A percentile compares a stretch with the other conserved stretches of the same genome.
These are phyloP conservation scores for Cichladusa arquata DNA, from an alignment of 2,113 vertebrate species.

Conservation along the genomic window DNA sequence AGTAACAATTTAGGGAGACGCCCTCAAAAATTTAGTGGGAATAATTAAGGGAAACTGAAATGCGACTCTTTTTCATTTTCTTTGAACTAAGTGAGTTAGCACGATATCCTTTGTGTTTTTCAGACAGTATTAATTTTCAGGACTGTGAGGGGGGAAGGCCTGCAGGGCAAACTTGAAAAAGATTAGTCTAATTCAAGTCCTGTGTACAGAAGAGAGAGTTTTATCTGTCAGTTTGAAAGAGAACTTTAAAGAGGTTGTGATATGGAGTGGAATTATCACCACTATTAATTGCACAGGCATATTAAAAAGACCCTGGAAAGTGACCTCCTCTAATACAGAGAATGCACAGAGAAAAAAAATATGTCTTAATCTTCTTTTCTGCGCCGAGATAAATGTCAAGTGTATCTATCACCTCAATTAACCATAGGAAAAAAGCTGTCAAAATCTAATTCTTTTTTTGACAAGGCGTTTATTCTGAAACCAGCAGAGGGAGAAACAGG, in stretches of 20 bases:
- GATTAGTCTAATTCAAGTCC: slow-evolving; percentile 73
- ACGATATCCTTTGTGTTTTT: slow-evolving; percentile 70
- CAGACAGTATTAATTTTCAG: slow-evolving; percentile 76
- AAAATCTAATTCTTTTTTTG: slow-evolving; percentile 80
- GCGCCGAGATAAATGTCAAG: slow-evolving; percentile 83
- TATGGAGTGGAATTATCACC: slow-evolving; percentile 74
- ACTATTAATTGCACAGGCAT: slow-evolving; percentile 81
- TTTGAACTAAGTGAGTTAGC: slow-evolving; percentile 58
- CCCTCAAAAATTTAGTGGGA: slow-evolving; percentile 64
- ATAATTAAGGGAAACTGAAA: slow-evolving; percentile 71
- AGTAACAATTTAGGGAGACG: neutral
- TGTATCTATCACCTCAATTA: slow-evolving; percentile 88
- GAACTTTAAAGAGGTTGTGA: slow-evolving; percentile 74
- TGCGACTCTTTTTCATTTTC: neutral
- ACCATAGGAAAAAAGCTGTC: slow-evolving; percentile 79
- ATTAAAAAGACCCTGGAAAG: slow-evolving; percentile 82
- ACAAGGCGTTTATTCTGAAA: slow-evolving; percentile 77
- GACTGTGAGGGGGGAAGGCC: slow-evolving; percentile 36
- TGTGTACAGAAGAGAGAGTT: slow-evolving; percentile 63
- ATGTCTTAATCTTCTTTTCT: slow-evolving; percentile 81
- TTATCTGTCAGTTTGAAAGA: slow-evolving; percentile 75
- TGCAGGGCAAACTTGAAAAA: slow-evolving; percentile 74
- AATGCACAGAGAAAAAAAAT: slow-evolving; percentile 73
- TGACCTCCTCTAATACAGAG: slow-evolving; percentile 81
- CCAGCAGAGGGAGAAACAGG: slow-evolving; percentile 76